Evolutionary conservation across 2,888 invertebrate species (phyloP).

Genomic region (Diplazon laetatorius): DNA sequence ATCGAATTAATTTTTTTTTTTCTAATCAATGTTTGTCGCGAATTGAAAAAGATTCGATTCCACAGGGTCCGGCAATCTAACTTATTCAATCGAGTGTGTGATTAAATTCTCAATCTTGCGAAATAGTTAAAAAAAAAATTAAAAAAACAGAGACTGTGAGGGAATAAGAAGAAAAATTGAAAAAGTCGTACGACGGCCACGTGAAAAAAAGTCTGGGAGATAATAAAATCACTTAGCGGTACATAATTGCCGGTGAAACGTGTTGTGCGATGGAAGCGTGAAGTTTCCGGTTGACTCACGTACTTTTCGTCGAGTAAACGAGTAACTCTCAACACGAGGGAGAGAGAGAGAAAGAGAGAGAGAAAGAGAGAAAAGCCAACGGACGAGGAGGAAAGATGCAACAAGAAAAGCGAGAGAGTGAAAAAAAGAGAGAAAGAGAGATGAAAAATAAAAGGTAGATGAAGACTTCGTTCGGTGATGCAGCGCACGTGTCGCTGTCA

Average conservation of each 20-base stretch:
- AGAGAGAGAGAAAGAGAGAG: constrained; percentile 47
- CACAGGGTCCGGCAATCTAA: too few relatives aligned
- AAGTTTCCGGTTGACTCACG: constrained; percentile 45
- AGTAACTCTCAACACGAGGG: constrained; percentile 43
- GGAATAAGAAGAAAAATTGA: background rate
- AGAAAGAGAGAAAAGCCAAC: constrained; percentile 19
- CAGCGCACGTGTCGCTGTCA: constrained; percentile 69
- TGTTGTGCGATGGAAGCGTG: constrained; percentile 43
- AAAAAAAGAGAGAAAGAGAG: constrained; percentile 44
- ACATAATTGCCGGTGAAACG: constrained; percentile 58
- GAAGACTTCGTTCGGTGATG: constrained; percentile 63
- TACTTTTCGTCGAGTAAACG: constrained; percentile 29
- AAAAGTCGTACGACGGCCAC: constrained; percentile 22
- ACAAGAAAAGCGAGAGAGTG: constrained; percentile 34
- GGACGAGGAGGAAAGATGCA: constrained; percentile 37
- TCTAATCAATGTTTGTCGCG: too few relatives aligned
- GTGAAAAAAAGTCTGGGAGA: constrained; percentile 40
- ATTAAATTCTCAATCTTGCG: too few relatives aligned
- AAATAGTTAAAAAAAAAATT: too few relatives aligned
- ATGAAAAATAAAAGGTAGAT: constrained; percentile 41
- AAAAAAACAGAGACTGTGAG: too few relatives aligned
- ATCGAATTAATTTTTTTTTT: too few relatives aligned
- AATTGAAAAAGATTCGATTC: too few relatives aligned
- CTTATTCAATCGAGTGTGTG: too few relatives aligned
- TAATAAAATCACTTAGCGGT: constrained; percentile 62